Conservation (phyloP, 2,113 vertebrate genomes). For the Coracopsis vasa region DNA sequence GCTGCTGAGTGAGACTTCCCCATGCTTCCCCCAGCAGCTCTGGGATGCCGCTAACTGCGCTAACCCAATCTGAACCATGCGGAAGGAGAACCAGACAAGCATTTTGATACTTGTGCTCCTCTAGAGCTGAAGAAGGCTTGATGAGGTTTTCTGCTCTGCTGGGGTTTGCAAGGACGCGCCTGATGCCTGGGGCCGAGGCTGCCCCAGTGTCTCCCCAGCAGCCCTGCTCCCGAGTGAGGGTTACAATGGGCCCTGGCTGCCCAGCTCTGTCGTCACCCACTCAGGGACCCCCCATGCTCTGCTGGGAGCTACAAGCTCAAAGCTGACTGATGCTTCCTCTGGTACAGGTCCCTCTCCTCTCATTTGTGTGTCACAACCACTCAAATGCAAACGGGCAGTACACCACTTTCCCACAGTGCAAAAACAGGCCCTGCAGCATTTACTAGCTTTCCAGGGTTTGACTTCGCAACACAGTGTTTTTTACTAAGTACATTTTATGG, state of each 20-base stretch:
- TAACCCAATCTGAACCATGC: accelerated
- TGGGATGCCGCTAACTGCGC: accelerated
- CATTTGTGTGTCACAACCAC: accelerated
- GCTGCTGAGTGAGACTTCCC: neutral
- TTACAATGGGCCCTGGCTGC: neutral
- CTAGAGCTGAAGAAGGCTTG: accelerated
- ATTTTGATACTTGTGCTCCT: accelerated
- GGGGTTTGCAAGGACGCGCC: neutral
- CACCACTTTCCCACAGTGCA: accelerated
- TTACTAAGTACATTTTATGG: neutral
- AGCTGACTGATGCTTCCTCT: accelerated
- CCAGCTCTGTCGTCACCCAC: too few species aligned
- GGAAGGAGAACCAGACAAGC: accelerated
- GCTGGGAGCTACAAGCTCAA: neutral
- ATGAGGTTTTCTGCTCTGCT: neutral
- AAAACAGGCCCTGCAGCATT: neutral
- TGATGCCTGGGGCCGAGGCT: accelerated
- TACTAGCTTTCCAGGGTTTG: neutral
- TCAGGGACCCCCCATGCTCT: accelerated
- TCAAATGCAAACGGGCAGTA: neutral
- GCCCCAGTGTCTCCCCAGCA: accelerated
- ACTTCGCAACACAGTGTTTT: neutral
- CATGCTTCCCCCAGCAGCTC: neutral
- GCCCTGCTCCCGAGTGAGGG: neutral
- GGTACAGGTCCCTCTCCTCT: neutral